Evolutionary conservation across 2,888 invertebrate species (phyloP).

Genomic region (Imbricaverruca yamaguchii): DNA sequence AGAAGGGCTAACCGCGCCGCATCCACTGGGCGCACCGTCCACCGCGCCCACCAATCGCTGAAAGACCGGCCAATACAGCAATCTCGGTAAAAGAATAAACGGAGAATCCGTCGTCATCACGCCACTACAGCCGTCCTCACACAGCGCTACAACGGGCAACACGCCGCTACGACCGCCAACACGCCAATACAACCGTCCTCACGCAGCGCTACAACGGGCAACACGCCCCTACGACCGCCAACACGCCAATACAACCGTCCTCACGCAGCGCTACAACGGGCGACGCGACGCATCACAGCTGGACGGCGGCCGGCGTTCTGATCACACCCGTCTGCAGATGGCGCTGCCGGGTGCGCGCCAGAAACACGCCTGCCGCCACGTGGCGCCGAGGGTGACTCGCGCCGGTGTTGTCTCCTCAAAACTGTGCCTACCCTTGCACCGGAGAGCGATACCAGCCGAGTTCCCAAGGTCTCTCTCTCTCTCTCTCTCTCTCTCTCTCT

Average conservation of each 20-base stretch:
- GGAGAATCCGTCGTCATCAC: constrained; percentile 1
- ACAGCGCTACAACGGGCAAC: neutral
- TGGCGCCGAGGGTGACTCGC: no score
- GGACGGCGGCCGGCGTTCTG: neutral
- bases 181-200: neutral
- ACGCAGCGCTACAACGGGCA: neutral
- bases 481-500: no score
- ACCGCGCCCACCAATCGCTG: neutral
- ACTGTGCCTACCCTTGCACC: no score
- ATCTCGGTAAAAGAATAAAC: constrained; percentile 9
- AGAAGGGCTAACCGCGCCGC: no score
- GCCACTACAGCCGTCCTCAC: neutral
- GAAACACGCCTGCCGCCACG: no score
- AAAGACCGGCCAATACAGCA: neutral
- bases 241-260: neutral
- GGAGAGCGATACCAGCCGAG: no score
- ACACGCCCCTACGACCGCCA: neutral
- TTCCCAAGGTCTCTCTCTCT: no score
- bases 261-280: neutral
- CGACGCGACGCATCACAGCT: neutral
- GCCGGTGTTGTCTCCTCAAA: no score
- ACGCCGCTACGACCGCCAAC: neutral
- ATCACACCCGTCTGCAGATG: no score
- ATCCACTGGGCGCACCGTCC: neutral
- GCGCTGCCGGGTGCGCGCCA: no score